Percentiles rank a stretch among this genome's conserved stretches.
These are phyloP conservation scores for Chelon auratus DNA, from an alignment of 2,797 vertebrate genomes.

Conservation along the genomic window DNA sequence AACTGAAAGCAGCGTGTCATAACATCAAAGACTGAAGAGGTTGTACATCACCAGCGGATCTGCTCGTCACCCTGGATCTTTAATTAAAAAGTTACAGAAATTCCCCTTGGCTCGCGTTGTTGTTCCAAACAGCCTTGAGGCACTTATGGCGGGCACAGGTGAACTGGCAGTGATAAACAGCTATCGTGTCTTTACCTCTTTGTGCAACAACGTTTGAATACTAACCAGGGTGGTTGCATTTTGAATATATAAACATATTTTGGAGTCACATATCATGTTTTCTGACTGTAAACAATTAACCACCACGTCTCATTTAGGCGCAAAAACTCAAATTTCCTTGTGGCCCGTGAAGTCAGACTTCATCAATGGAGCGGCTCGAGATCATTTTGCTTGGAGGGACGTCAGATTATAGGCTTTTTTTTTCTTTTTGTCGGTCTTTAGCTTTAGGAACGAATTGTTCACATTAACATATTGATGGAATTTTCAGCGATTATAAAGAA, in stretches of 20 bases:
- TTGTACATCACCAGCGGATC: slow-evolving; percentile 60
- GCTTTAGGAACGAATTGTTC: slow-evolving; percentile 55
- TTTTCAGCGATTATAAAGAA: slow-evolving; percentile 55
- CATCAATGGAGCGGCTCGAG: slow-evolving; percentile 37
- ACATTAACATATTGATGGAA: slow-evolving; percentile 69
- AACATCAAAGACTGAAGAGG: slow-evolving; percentile 68
- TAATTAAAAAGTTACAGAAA: slow-evolving; percentile 76
- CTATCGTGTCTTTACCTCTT: slow-evolving; percentile 16
- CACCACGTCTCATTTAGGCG: slow-evolving; percentile 17
- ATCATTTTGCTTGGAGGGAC: slow-evolving; percentile 41
- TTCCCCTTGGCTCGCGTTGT: slow-evolving; percentile 66
- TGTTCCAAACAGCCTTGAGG: slow-evolving; percentile 59
- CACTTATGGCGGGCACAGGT: slow-evolving; percentile 39
- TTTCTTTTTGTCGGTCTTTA: slow-evolving; percentile 30
- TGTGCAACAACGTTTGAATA: not conserved
- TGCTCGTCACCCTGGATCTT: slow-evolving; percentile 53
- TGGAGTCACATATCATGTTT: slow-evolving; percentile 15
- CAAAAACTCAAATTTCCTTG: slow-evolving; percentile 26
- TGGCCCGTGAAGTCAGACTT: slow-evolving; percentile 37
- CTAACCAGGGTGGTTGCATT: not conserved
- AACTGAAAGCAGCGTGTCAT: slow-evolving; percentile 59
- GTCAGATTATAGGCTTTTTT: slow-evolving; percentile 49
- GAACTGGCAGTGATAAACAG: slow-evolving; percentile 39
- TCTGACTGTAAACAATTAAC: slow-evolving; percentile 16
- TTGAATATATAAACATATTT: not conserved